These are phyloP conservation scores for Motacilla alba DNA, from an alignment of 2,113 vertebrate species.

Conservation along the genomic window DNA sequence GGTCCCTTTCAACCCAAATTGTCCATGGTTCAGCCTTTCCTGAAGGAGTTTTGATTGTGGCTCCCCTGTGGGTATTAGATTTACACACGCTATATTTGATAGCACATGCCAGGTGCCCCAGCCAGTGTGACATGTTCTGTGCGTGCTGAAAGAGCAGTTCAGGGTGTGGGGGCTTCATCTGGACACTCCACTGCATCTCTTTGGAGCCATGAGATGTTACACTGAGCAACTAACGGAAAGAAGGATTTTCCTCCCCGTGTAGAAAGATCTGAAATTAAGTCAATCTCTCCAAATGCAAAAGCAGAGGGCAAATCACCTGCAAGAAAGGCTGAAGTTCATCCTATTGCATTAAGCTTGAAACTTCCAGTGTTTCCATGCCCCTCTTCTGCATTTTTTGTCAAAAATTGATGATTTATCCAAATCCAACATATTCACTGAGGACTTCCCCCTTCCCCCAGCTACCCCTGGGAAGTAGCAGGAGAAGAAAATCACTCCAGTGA, in stretches of 20 bases:
- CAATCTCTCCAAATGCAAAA: background rate
- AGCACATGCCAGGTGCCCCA: rapidly evolving
- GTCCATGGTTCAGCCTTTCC: background rate
- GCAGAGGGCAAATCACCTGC: background rate
- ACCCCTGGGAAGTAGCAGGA: background rate
- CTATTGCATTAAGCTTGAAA: background rate
- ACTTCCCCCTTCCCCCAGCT: background rate
- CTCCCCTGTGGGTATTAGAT: background rate
- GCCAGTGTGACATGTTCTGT: rapidly evolving
- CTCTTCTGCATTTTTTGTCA: background rate
- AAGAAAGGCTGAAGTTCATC: background rate
- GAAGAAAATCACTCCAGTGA: background rate
- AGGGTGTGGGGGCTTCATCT: background rate
- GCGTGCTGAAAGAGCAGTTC: background rate
- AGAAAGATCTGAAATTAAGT: background rate
- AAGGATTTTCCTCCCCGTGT: background rate
- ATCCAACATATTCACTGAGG: background rate
- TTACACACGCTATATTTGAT: background rate
- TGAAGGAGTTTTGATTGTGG: background rate
- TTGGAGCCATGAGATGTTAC: background rate
- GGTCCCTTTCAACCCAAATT: background rate
- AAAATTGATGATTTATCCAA: background rate
- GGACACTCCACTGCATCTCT: background rate
- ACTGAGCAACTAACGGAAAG: background rate
- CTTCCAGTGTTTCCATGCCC: background rate